These are phyloP conservation scores for Tenodera sinensis DNA, from an alignment of 2,888 invertebrate species.

Conservation along the genomic window DNA sequence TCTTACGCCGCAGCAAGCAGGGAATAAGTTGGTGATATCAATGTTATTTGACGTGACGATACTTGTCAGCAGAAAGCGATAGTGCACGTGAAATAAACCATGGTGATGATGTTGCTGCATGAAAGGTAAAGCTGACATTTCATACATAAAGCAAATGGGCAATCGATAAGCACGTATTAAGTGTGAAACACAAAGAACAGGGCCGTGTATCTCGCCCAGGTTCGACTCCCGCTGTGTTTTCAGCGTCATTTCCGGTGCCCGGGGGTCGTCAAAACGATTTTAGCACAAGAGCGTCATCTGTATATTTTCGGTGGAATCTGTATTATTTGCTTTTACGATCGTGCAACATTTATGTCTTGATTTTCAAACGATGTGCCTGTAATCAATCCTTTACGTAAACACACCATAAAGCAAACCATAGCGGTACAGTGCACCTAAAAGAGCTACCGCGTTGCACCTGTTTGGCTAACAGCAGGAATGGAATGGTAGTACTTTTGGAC, in stretches of 20 bases:
- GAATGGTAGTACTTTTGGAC: too few species aligned
- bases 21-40: background rate
- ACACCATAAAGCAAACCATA: background rate
- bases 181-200: background rate
- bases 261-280: background rate
- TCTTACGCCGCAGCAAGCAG: too few species aligned
- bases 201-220: background rate
- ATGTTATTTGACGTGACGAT: background rate
- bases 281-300: background rate
- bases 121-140: background rate
- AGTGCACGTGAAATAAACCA: background rate
- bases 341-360: slow-evolving; percentile 31
- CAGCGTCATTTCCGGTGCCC: background rate
- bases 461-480: background rate
- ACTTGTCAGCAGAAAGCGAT: background rate
- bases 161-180: slow-evolving; percentile 11
- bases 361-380: slow-evolving; percentile 27
- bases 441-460: background rate
- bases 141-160: background rate
- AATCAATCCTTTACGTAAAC: slow-evolving; percentile 32
- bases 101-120: background rate
- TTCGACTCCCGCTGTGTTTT: background rate
- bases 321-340: slow-evolving; percentile 30
- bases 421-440: background rate
- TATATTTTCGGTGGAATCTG: slow-evolving; percentile 20